Evolutionary conservation across 2,797 vertebrate genomes (phyloP).

Genomic region (Tadarida brasiliensis): DNA sequence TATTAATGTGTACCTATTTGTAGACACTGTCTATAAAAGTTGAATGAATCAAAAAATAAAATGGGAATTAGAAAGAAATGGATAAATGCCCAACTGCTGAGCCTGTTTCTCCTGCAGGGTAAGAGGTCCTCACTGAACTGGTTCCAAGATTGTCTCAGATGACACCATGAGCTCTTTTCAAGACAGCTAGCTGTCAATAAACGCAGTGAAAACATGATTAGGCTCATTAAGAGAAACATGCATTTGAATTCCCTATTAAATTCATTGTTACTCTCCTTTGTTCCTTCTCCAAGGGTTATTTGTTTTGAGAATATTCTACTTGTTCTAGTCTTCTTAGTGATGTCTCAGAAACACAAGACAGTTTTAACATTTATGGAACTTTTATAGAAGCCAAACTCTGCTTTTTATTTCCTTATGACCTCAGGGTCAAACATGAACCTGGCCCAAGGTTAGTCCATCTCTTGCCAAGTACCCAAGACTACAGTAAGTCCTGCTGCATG

Average conservation of each 20-base stretch:
- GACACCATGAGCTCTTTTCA: background rate
- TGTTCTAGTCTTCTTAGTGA: background rate
- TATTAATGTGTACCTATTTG: background rate
- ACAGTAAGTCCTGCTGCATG: background rate
- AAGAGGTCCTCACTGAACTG: fast-evolving
- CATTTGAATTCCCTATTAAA: background rate
- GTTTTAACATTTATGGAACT: background rate
- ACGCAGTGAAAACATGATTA: fast-evolving
- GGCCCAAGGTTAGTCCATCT: background rate
- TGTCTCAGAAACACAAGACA: background rate
- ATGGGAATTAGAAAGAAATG: background rate
- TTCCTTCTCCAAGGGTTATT: background rate
- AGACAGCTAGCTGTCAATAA: too few species aligned
- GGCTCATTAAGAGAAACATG: background rate
- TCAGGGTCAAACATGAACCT: background rate
- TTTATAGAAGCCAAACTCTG: background rate
- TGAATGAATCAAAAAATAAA: background rate
- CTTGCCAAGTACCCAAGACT: background rate
- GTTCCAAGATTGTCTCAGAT: too few species aligned
- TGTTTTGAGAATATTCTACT: background rate
- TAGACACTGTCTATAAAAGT: background rate
- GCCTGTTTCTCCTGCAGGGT: fast-evolving
- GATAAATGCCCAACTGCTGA: fast-evolving
- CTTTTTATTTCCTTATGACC: background rate
- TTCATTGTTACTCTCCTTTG: background rate